Conservation (phyloP, 2,797 vertebrate species). For the Semotilus atromaculatus region DNA sequence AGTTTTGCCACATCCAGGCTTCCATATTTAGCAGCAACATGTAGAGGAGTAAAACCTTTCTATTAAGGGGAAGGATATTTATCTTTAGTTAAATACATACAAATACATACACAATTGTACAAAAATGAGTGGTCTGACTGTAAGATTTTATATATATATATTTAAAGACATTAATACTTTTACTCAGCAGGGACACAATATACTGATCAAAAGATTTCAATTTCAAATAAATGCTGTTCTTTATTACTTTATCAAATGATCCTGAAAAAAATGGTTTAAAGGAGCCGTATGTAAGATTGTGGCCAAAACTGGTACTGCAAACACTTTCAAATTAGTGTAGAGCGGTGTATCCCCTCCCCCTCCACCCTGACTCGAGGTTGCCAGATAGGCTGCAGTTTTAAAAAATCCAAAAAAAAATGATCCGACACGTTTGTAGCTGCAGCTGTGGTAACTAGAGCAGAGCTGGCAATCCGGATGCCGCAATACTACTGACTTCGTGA, state of each 20-base stretch:
- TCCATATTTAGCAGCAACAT: conserved; percentile 96
- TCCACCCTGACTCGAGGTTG: too few species aligned
- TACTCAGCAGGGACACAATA: neutral
- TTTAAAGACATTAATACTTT: neutral
- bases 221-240: neutral
- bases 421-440: too few species aligned
- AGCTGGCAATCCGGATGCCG: too few species aligned
- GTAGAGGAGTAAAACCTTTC: conserved; percentile 97
- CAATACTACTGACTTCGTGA: too few species aligned
- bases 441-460: too few species aligned
- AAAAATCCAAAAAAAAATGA: too few species aligned
- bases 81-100: conserved; percentile 10
- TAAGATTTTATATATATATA: neutral
- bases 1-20: conserved; percentile 95
- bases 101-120: neutral
- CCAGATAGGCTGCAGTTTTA: too few species aligned
- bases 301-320: too few species aligned
- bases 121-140: neutral
- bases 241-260: neutral
- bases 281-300: too few species aligned
- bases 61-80: conserved; percentile 65
- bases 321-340: too few species aligned
- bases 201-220: neutral
- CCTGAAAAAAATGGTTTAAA: too few species aligned
- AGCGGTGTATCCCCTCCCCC: too few species aligned